A percentile compares a stretch with the other conserved stretches of the same genome.
Evolutionary conservation across 2,888 invertebrate genomes (phyloP).

Genomic region (Eristalinus sepulchralis): DNA sequence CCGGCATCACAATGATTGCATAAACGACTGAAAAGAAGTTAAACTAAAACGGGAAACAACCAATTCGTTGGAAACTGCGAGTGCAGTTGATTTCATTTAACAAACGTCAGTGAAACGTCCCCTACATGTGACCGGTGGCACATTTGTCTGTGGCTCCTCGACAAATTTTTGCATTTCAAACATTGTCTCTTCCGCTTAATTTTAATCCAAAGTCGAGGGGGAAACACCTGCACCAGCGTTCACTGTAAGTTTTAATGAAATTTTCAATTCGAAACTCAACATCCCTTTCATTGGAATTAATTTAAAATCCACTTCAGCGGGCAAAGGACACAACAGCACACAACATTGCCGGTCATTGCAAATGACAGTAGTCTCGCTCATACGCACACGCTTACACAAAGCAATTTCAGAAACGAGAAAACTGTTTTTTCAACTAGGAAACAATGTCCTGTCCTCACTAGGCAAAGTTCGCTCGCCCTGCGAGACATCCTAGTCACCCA

Average conservation of each 20-base stretch:
- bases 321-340: not conserved
- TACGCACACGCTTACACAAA: constrained; percentile 26
- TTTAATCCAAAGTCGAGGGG: not conserved
- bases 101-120: too few species aligned
- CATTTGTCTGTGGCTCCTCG: too few species aligned
- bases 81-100: too few species aligned
- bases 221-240: constrained; percentile 18
- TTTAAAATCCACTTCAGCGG: constrained; percentile 32
- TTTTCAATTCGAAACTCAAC: constrained; percentile 33
- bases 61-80: too few species aligned
- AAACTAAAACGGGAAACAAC: too few species aligned
- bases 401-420: not conserved
- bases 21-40: too few species aligned
- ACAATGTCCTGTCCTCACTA: constrained; percentile 24
- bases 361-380: constrained; percentile 27
- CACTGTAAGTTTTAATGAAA: constrained; percentile 38
- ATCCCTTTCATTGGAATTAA: constrained; percentile 29
- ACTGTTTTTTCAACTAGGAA: constrained; percentile 42
- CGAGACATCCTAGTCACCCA: not conserved
- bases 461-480: not conserved
- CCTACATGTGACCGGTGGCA: too few species aligned
- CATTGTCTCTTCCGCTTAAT: not conserved
- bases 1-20: too few species aligned
- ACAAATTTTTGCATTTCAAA: too few species aligned
- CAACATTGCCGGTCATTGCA: constrained; percentile 26